phyloP scores from a whole-genome alignment of 2,888 invertebrate genomes.

The Eupithecia subumbrata region DNA sequence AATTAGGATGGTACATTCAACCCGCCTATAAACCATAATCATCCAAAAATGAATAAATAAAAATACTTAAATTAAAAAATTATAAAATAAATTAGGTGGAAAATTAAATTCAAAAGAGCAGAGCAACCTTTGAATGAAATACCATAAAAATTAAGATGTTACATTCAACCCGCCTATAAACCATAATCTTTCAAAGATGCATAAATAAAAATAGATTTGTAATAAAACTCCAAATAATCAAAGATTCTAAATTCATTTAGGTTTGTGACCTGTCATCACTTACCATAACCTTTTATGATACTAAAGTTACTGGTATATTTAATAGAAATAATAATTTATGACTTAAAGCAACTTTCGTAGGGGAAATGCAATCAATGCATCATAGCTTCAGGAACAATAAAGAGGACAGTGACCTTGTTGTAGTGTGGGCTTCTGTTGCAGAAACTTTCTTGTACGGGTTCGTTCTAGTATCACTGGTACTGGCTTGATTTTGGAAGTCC shows the following conservation, averaged over 20 bases:
- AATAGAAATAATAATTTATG: conserved; percentile 34
- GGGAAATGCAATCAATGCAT: conserved; percentile 38
- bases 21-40: no score
- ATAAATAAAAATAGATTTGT: conserved; percentile 9
- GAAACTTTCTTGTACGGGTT: not conserved
- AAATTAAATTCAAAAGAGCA: not conserved
- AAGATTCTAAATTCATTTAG: not conserved
- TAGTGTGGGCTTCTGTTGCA: conserved; percentile 20
- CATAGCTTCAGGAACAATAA: conserved; percentile 43
- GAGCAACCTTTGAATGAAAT: not conserved
- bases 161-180: not conserved
- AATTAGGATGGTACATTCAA: no score
- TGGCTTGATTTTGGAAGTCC: no score
- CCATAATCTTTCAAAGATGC: not conserved
- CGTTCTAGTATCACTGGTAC: no score
- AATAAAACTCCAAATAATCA: conserved; percentile 13
- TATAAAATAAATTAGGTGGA: no score
- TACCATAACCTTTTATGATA: conserved; percentile 20
- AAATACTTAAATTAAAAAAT: no score
- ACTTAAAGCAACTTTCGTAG: conserved; percentile 27
- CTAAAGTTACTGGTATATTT: conserved; percentile 13
- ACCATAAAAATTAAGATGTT: not conserved
- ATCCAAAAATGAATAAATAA: no score
- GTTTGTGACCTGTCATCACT: conserved; percentile 20
- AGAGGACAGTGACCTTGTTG: conserved; percentile 42